Evolutionary conservation across 2,113 vertebrate species (phyloP).

Genomic region (Corvus moneduloides): DNA sequence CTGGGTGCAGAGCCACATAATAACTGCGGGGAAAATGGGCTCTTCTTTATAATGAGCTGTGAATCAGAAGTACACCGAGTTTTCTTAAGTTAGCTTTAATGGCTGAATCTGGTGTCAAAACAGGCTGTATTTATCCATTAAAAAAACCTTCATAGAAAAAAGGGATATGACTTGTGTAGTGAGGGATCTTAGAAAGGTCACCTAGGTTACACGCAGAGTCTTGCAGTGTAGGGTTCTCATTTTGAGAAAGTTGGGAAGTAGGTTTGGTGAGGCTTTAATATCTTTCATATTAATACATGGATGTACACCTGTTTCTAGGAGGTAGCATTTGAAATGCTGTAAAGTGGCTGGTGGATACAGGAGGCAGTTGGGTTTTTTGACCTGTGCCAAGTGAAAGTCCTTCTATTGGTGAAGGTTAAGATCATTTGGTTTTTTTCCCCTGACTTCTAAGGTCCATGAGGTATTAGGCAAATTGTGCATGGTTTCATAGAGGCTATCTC

Average conservation of each 20-base stretch:
- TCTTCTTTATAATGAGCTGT: neutral
- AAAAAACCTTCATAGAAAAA: neutral
- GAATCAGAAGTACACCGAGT: neutral
- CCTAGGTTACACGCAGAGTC: fast-evolving
- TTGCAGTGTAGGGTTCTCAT: neutral
- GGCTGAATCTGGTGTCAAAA: neutral
- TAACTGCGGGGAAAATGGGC: neutral
- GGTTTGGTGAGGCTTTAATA: neutral
- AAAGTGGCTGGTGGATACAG: fast-evolving
- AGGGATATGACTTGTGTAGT: neutral
- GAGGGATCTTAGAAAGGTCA: neutral
- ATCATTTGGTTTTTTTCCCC: fast-evolving
- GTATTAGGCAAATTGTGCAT: neutral
- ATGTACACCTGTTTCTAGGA: neutral
- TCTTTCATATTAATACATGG: neutral
- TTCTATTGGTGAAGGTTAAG: neutral
- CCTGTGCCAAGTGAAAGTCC: neutral
- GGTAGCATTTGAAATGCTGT: neutral
- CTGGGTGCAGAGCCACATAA: fast-evolving
- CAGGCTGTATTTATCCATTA: neutral
- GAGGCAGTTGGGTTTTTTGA: neutral
- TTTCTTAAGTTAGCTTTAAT: neutral
- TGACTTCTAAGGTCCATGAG: neutral
- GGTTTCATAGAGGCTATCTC: neutral
- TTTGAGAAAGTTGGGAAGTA: neutral